Conservation (phyloP, 2,888 invertebrate genomes). For the Philereme transversata region DNA sequence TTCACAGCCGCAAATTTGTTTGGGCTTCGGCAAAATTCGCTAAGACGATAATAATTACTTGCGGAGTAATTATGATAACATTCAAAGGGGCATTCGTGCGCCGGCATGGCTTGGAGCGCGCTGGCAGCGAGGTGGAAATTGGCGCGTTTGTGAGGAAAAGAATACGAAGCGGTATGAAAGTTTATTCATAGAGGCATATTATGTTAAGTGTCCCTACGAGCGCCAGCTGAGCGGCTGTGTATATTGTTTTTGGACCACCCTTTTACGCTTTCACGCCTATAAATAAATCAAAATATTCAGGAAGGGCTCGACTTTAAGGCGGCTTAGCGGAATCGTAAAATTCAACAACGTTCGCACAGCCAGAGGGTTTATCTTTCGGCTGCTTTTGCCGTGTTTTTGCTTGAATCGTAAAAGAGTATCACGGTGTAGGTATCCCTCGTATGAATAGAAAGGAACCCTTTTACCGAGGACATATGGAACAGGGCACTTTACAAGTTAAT, state of each 20-base stretch:
- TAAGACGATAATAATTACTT: slow-evolving; percentile 54
- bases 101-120: slow-evolving; percentile 27
- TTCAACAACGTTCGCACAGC: slow-evolving; percentile 79
- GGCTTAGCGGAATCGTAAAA: slow-evolving; percentile 84
- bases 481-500: slow-evolving; percentile 71
- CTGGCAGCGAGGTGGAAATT: slow-evolving; percentile 36
- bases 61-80: slow-evolving; percentile 33
- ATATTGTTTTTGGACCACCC: slow-evolving; percentile 81
- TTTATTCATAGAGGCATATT: slow-evolving; percentile 62
- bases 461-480: slow-evolving; percentile 71
- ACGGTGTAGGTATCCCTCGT: slow-evolving; percentile 50
- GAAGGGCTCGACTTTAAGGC: slow-evolving; percentile 82
- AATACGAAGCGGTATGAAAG: slow-evolving; percentile 44
- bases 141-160: slow-evolving; percentile 34
- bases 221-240: slow-evolving; percentile 66
- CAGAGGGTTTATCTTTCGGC: slow-evolving; percentile 76
- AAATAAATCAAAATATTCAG: slow-evolving; percentile 85
- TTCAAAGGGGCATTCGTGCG: slow-evolving; percentile 32
- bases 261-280: slow-evolving; percentile 80
- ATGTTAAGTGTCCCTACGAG: slow-evolving; percentile 64
- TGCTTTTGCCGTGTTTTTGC: slow-evolving; percentile 76
- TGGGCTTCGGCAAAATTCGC: slow-evolving; percentile 55
- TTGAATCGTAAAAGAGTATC: slow-evolving; percentile 81
- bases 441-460: slow-evolving; percentile 79
- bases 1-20: slow-evolving; percentile 68